Evolutionary conservation across 2,113 vertebrate genomes (phyloP).

Genomic region (Elephantulus edwardii): DNA sequence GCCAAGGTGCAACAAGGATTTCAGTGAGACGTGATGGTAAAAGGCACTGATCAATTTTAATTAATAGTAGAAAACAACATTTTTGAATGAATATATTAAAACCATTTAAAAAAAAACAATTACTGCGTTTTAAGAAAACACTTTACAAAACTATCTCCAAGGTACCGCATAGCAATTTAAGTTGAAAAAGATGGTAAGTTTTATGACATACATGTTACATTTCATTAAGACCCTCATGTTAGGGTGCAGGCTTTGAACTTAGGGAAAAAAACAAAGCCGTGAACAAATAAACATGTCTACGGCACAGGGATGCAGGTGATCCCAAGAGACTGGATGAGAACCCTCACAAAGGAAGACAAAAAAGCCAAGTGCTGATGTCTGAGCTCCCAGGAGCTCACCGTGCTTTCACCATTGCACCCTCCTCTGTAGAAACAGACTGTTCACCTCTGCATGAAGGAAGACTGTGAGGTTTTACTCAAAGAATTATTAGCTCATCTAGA

Average conservation of each 20-base stretch:
- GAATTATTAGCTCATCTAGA: background rate
- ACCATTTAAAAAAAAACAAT: background rate
- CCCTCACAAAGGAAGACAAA: background rate
- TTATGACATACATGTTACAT: background rate
- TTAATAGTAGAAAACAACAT: too few relatives aligned
- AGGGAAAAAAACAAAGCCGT: background rate
- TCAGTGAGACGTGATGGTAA: too few relatives aligned
- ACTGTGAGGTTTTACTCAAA: background rate
- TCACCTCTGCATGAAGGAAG: background rate
- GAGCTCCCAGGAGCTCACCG: background rate
- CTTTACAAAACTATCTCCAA: constrained; percentile 16
- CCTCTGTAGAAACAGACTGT: background rate
- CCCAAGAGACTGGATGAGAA: background rate
- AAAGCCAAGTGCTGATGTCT: background rate
- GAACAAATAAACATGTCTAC: background rate
- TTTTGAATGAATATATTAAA: too few relatives aligned
- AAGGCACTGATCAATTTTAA: too few relatives aligned
- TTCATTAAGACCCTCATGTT: background rate
- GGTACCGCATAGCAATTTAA: background rate
- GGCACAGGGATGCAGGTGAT: background rate
- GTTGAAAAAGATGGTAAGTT: constrained; percentile 31
- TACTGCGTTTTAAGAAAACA: constrained; percentile 46
- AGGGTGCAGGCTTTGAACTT: background rate
- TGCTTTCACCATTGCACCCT: background rate
- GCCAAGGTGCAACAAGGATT: too few relatives aligned